Evolutionary conservation across 2,888 invertebrate species (phyloP).

Genomic region (Anthrax anthrax): DNA sequence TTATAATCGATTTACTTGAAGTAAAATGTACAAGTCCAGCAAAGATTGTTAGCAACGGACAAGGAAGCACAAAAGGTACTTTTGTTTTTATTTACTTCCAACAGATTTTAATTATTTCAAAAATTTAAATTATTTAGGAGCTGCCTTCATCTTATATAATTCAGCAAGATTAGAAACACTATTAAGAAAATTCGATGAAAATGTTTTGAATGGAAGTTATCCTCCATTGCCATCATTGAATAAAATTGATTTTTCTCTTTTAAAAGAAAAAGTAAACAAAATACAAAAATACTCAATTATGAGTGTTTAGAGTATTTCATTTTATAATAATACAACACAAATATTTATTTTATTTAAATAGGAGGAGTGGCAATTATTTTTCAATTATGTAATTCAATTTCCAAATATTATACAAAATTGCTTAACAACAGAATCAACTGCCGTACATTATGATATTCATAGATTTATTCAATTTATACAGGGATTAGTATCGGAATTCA

Average conservation of each 20-base stretch:
- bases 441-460: slow-evolving; percentile 41
- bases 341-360: slow-evolving; percentile 29
- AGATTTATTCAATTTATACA: slow-evolving; percentile 48
- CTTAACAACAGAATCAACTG: slow-evolving; percentile 29
- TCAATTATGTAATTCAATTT: slow-evolving; percentile 49
- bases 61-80: slow-evolving; percentile 26
- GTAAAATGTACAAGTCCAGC: slow-evolving; percentile 45
- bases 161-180: slow-evolving; percentile 55
- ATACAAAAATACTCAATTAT: neutral
- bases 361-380: slow-evolving; percentile 67
- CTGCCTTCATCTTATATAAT: slow-evolving; percentile 64
- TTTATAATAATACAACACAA: too few species aligned
- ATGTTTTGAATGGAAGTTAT: slow-evolving; percentile 41
- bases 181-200: slow-evolving; percentile 45
- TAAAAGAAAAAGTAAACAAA: slow-evolving; percentile 47
- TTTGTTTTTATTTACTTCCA: too few species aligned
- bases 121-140: slow-evolving; percentile 38
- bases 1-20: slow-evolving; percentile 52
- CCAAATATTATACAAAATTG: slow-evolving; percentile 44
- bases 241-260: slow-evolving; percentile 44
- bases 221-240: slow-evolving; percentile 44
- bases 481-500: slow-evolving; percentile 48
- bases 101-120: slow-evolving; percentile 5
- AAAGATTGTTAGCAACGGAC: slow-evolving; percentile 34
- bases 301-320: slow-evolving; percentile 6